Evolutionary conservation across 2,113 vertebrate species (phyloP).

Genomic region (Oreochromis niloticus): DNA sequence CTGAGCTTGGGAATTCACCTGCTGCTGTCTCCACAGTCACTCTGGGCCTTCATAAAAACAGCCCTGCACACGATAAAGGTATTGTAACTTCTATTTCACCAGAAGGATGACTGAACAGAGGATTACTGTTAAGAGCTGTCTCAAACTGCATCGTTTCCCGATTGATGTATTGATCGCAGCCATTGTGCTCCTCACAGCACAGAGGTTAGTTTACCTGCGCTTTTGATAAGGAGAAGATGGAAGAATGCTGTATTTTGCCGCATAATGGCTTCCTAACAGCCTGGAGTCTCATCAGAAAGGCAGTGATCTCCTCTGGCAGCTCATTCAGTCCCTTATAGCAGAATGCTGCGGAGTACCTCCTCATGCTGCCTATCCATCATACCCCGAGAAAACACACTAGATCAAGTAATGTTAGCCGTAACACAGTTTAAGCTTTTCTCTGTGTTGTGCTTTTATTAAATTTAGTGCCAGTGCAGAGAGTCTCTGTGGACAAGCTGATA

Average conservation of each 20-base stretch:
- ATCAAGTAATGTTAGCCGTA: slow-evolving; percentile 27
- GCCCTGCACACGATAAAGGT: background rate
- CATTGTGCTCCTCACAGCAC: background rate
- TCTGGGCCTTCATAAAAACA: background rate
- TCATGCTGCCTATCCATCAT: slow-evolving; percentile 37
- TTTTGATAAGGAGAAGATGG: slow-evolving; percentile 16
- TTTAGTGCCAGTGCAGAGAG: slow-evolving; percentile 6
- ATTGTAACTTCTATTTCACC: background rate
- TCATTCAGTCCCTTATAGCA: slow-evolving; percentile 2
- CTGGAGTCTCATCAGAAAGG: slow-evolving; percentile 12
- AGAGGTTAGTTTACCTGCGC: slow-evolving; percentile 6
- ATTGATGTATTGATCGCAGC: slow-evolving; percentile 37
- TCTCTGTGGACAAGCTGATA: slow-evolving; percentile 23
- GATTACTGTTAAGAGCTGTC: background rate
- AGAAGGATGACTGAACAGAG: background rate
- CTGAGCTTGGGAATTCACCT: background rate
- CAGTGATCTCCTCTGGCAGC: slow-evolving; percentile 1
- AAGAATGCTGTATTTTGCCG: slow-evolving; percentile 1
- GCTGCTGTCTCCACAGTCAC: background rate
- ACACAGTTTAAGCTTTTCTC: slow-evolving; percentile 39
- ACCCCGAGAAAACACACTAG: slow-evolving; percentile 11
- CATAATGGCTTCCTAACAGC: slow-evolving; percentile 14
- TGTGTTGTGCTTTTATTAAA: slow-evolving; percentile 44
- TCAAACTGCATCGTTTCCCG: background rate
- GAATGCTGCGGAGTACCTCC: background rate